Conservation (phyloP, 2,113 vertebrate species). For the Heterotilapia buettikoferi region DNA sequence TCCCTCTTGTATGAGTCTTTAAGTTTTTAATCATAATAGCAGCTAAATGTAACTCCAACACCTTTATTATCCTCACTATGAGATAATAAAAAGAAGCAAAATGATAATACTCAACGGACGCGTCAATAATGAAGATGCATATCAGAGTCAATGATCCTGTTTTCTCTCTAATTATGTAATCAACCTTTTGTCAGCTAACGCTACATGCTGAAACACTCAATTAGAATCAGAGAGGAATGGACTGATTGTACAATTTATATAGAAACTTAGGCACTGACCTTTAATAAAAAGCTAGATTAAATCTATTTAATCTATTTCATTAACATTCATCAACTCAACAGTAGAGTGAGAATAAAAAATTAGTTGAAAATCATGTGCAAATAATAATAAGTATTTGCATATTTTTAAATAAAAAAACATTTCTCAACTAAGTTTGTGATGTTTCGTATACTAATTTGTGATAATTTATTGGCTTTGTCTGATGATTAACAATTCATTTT, state of each 20-base stretch:
- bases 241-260: slow-evolving; percentile 14
- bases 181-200: slow-evolving; percentile 4
- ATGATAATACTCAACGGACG: background rate
- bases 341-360: background rate
- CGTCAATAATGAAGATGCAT: slow-evolving; percentile 22
- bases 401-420: background rate
- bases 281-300: background rate
- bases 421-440: background rate
- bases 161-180: slow-evolving; percentile 34
- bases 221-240: slow-evolving; percentile 16
- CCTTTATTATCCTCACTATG: background rate
- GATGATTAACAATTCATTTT: background rate
- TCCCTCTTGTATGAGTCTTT: background rate
- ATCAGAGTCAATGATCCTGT: slow-evolving; percentile 7
- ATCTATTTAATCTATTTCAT: background rate
- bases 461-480: background rate
- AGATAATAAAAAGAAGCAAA: background rate
- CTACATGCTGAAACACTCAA: slow-evolving; percentile 22
- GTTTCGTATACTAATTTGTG: background rate
- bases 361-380: background rate
- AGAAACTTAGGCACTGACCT: background rate
- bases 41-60: background rate
- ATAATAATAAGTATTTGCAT: background rate
- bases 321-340: background rate
- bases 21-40: background rate